These are phyloP conservation scores for Drosophila miranda DNA, from an alignment of 1,140 invertebrate species.

Conservation along the genomic window DNA sequence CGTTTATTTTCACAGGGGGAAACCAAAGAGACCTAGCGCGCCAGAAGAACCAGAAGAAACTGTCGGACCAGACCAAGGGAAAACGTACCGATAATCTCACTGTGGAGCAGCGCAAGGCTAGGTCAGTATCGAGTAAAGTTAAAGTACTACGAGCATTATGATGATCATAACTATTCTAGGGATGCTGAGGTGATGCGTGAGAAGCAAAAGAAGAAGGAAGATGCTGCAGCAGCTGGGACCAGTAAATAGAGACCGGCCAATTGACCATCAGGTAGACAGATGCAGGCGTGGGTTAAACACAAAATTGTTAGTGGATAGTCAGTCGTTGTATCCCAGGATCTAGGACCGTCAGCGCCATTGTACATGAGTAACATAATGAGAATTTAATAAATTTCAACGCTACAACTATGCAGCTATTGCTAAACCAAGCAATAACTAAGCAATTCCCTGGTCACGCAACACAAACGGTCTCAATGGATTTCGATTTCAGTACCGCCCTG, in stretches of 20 bases:
- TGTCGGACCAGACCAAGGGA: conserved; percentile 87
- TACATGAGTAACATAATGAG: conserved; percentile 23
- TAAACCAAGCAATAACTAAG: conserved; percentile 15
- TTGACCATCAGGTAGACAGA: conserved; percentile 11
- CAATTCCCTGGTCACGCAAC: conserved; percentile 3
- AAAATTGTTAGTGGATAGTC: conserved; percentile 30
- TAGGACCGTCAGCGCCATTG: conserved; percentile 19
- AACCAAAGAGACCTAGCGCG: conserved; percentile 94
- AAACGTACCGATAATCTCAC: conserved; percentile 88
- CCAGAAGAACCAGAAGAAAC: conserved; percentile 91
- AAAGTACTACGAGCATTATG: too few relatives aligned
- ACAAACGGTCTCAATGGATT: conserved; percentile 25
- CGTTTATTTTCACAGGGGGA: conserved; percentile 84
- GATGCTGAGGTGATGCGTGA: conserved; percentile 92
- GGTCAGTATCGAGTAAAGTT: conserved; percentile 83
- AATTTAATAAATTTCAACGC: conserved; percentile 43
- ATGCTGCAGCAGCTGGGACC: conserved; percentile 70
- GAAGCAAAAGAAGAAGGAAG: conserved; percentile 89
- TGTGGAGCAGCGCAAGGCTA: conserved; percentile 90
- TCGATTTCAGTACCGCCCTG: conserved; percentile 30
- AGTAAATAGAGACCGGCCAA: conserved; percentile 53
- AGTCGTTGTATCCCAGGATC: conserved; percentile 32
- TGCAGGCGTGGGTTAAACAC: conserved; percentile 5
- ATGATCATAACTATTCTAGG: conserved; percentile 82
- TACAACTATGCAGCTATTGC: conserved; percentile 33